Evolutionary conservation across 2,113 vertebrate genomes (phyloP), one percentile per base, ranked within the genome.

Genomic region (Chaenocephalus aceratus): DNA sequence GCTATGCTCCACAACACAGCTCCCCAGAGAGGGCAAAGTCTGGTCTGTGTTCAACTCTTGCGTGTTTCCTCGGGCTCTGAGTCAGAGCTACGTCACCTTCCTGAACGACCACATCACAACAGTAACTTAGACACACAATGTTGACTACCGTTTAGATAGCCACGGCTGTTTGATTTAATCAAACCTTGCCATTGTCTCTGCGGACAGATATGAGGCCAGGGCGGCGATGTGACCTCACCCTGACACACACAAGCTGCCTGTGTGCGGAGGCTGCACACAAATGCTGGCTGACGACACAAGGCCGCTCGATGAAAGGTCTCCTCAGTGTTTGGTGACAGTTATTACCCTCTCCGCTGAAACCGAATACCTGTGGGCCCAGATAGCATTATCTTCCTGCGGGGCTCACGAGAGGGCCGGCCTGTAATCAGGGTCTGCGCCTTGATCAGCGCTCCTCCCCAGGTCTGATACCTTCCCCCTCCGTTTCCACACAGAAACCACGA

Each of bases 271-370:
- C 80, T 81, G 85, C 88, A 86, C 88, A 92, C 88, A 92, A 89
- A 80, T 34, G 79, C 87, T 85, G 84, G 89, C 88, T 77, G 88
- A 90, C 84, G 89, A 89, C 84, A 79, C 65, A 30, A 58, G 83
- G 76, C 72, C 10, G 8, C 62, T 63, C 86, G 86, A 93, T 94
- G 93, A 94, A 93, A 94, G 93, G 82, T 89, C 90, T 90, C 80
- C 86, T 91, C 82, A 86, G 89, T 94, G 86, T 91, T 89, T 92
- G 80, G 92, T 91, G 92, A 93, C 90, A 91, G 91, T 92, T 92
- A 93, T 93, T 93, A 93, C 87, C 87, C 86, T 85, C 88, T 87
- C 79, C 86, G 81, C 85, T 93, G 92, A 91, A 93, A 93, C 90
- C 90, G 91, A 92, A 93, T 93, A 93, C 93, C 91, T 93, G 91